Evolutionary conservation across 2,888 invertebrate species (phyloP), one percentile per base, ranked within the genome.

Genomic region (Agriopis marginaria): DNA sequence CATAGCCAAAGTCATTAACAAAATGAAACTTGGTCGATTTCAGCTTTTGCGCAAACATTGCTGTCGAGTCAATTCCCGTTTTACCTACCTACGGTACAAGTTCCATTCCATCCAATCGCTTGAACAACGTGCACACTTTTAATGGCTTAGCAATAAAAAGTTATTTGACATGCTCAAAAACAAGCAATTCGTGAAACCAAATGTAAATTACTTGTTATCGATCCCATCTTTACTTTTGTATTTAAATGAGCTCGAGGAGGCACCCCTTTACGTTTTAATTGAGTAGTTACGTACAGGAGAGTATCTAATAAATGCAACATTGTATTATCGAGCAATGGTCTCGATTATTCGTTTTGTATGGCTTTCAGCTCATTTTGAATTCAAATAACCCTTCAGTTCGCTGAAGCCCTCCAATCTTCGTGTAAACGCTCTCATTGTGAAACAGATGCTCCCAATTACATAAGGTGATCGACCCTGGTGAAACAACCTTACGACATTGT

Each of bases 401-500:
- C 59, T 67, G 60, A 71, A 71, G 69, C 68, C 61, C 66, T 70
- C 67, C 54, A 73, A 72, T 72, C 68, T 67, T 69, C 70, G 61
- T 45, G 51, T 77, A 76, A 76, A 77, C 67, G 76, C 70, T 74
- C 67, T 68, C 75, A 72, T 78, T 79, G 72, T 74, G 73, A 68
- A 73, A 72, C 74, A 75, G 77, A 71, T 78, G 73, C 66, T 63
- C 64, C 73, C 70, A 76, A 76, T 79, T 77, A 68, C 71, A 63
- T 68, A 72, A 79, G 82, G 82, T 83, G 73, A 73, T 77, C 79
- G 84, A 78, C 79, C 83, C 73, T 77, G 66, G 77, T 77, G 79
- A 77, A 66, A 81, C 77, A 85, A 82, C 84, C 85, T 82, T 71
- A 77, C 78, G 85, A 84, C 85, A 80, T 84, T 83, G 85, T 66